A percentile compares a stretch with the other conserved stretches of the same genome.
phyloP scores from a whole-genome alignment of 1,140 invertebrate genomes.

The Bombyx mori region DNA sequence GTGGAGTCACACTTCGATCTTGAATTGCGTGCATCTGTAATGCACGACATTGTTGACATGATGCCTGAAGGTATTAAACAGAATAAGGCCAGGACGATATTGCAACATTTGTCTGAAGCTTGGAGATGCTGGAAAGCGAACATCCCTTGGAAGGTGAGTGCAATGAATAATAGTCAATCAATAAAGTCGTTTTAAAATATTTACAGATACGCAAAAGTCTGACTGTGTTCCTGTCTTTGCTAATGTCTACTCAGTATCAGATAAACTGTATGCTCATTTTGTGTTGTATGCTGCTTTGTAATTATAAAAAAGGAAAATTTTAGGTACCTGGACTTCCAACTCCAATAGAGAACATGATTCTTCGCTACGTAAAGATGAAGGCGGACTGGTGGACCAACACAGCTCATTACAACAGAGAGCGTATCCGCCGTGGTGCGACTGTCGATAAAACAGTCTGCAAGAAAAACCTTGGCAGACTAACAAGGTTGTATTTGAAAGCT shows the following conservation, averaged over 20 bases:
- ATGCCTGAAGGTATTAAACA: slow-evolving; percentile 99
- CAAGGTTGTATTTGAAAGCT: slow-evolving; percentile 96
- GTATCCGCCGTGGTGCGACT: slow-evolving; percentile 92
- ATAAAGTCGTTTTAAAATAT: too few species aligned
- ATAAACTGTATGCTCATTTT: too few species aligned
- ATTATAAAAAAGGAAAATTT: neutral
- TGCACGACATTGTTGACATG: slow-evolving; percentile 99
- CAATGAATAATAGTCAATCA: too few species aligned
- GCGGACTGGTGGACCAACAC: slow-evolving; percentile 99
- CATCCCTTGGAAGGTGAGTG: slow-evolving; percentile 96
- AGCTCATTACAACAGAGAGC: slow-evolving; percentile 98
- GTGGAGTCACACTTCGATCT: slow-evolving; percentile 99
- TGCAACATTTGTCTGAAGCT: slow-evolving; percentile 99
- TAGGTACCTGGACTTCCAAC: slow-evolving; percentile 96
- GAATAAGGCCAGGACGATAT: slow-evolving; percentile 98
- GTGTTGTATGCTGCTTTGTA: too few species aligned
- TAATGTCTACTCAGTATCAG: too few species aligned
- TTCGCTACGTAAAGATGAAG: slow-evolving; percentile 99
- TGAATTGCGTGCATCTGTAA: slow-evolving; percentile 96
- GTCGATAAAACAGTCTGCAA: slow-evolving; percentile 99
- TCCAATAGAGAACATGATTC: slow-evolving; percentile 99
- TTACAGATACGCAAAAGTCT: too few species aligned
- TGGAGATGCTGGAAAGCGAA: slow-evolving; percentile 99
- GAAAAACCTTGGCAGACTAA: slow-evolving; percentile 97
- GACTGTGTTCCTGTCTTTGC: too few species aligned